A percentile compares a stretch with the other conserved stretches of the same genome.
Conservation (phyloP, 30 jellyfish, hydroid and myxozoan species). For the Sanderia malayensis region DNA sequence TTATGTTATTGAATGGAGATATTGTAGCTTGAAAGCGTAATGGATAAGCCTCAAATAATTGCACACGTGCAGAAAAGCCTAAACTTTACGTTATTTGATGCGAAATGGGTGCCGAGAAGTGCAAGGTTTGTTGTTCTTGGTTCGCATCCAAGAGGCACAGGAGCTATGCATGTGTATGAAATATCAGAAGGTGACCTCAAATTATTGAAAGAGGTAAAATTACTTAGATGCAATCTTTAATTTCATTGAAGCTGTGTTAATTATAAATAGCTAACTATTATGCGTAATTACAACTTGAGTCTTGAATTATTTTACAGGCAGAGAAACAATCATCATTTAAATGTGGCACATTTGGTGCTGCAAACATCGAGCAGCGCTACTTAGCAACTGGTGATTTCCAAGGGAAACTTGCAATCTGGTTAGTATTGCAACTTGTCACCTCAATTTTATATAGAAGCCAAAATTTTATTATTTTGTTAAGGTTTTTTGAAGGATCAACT, state of each 20-base stretch:
- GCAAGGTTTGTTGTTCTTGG: slow-evolving; percentile 97
- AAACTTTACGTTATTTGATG: slow-evolving; percentile 87
- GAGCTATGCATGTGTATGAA: slow-evolving; percentile 88
- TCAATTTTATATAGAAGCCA: no score
- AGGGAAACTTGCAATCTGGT: slow-evolving; percentile 86
- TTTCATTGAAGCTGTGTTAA: no score
- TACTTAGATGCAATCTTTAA: no score
- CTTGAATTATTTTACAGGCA: slow-evolving; percentile 40
- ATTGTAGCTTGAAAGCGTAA: no score
- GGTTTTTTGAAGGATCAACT: no score
- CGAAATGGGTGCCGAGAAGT: slow-evolving; percentile 93
- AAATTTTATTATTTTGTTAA: no score
- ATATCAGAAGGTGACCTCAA: slow-evolving; percentile 80
- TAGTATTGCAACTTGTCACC: neutral
- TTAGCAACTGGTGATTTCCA: slow-evolving; percentile 96
- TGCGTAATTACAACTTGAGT: no score
- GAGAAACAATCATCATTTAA: slow-evolving; percentile 85
- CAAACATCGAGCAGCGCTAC: slow-evolving; percentile 68
- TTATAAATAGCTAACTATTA: no score
- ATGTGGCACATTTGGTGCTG: slow-evolving; percentile 98
- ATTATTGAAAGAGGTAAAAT: slow-evolving; percentile 75
- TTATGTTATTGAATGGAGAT: no score
- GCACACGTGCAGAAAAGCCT: slow-evolving; percentile 84
- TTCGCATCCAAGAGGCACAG: slow-evolving; percentile 91
- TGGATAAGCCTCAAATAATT: slow-evolving; percentile 95